These are phyloP conservation scores for Garra rufa DNA, from an alignment of 2,113 vertebrate species.

Conservation along the genomic window DNA sequence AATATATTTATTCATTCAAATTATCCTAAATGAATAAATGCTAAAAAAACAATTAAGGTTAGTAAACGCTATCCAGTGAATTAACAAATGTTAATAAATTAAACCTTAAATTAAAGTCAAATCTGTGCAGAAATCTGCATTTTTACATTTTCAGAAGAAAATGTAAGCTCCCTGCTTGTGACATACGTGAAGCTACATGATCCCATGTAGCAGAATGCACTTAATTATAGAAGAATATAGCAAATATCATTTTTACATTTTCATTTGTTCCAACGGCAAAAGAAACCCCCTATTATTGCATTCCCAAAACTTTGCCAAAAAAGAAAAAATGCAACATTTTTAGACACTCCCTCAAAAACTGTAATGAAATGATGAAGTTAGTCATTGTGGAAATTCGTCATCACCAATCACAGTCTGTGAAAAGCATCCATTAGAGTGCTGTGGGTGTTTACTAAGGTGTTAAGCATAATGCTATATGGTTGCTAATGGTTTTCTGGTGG, in stretches of 20 bases:
- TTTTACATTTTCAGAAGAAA: too few relatives aligned
- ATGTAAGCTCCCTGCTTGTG: too few relatives aligned
- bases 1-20: neutral
- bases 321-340: neutral
- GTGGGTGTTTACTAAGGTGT: neutral
- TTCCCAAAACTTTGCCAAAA: neutral
- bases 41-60: neutral
- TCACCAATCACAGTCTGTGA: neutral
- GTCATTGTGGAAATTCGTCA: neutral
- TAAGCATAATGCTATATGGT: neutral
- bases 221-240: too few relatives aligned
- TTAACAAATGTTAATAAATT: neutral
- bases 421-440: neutral
- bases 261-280: neutral
- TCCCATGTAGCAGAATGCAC: too few relatives aligned
- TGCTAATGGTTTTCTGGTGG: neutral
- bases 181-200: too few relatives aligned
- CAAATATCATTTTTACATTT: neutral
- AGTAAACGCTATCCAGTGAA: neutral
- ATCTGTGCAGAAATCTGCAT: too few relatives aligned
- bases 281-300: neutral
- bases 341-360: neutral
- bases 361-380: neutral
- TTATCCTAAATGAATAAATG: neutral
- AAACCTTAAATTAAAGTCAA: neutral